These are phyloP conservation scores for Rhabdomys dilectus DNA, from an alignment of 2,113 vertebrate genomes.

Conservation along the genomic window DNA sequence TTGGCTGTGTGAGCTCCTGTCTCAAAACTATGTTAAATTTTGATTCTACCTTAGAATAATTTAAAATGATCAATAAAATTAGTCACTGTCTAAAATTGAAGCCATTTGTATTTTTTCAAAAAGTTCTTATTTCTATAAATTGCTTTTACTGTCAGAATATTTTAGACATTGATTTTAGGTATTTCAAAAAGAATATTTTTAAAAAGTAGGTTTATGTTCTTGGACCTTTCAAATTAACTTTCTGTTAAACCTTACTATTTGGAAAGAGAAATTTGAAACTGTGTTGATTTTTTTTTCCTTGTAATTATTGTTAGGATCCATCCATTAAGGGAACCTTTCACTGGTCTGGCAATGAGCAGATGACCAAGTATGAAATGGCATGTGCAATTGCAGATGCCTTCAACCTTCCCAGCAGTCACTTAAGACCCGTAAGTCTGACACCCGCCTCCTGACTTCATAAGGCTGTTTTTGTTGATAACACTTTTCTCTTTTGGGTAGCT, in stretches of 20 bases:
- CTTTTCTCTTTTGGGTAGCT: neutral
- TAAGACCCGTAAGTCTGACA: constrained; percentile 92
- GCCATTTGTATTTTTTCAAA: neutral
- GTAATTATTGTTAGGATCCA: constrained; percentile 87
- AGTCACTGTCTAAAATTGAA: neutral
- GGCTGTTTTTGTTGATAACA: no score
- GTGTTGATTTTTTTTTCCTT: neutral
- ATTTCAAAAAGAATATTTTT: neutral
- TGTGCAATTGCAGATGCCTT: constrained; percentile 96
- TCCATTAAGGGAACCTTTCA: constrained; percentile 95
- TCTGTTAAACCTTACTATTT: neutral
- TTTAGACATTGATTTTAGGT: constrained; percentile 26
- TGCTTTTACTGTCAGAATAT: neutral
- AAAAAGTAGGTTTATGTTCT: neutral
- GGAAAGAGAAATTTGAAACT: constrained; percentile 8
- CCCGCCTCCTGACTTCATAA: neutral
- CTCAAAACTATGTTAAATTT: neutral
- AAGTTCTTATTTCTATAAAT: neutral
- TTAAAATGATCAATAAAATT: constrained; percentile 34
- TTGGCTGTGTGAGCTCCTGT: neutral
- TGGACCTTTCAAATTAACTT: neutral
- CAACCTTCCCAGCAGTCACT: constrained; percentile 94
- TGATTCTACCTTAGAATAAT: constrained; percentile 39
- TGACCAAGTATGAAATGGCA: constrained; percentile 98
- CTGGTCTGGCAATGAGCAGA: constrained; percentile 96